Percentiles rank a stretch among this genome's conserved stretches.
These are phyloP conservation scores for Nudaria mundana DNA, from an alignment of 2,888 invertebrate genomes.

Conservation along the genomic window DNA sequence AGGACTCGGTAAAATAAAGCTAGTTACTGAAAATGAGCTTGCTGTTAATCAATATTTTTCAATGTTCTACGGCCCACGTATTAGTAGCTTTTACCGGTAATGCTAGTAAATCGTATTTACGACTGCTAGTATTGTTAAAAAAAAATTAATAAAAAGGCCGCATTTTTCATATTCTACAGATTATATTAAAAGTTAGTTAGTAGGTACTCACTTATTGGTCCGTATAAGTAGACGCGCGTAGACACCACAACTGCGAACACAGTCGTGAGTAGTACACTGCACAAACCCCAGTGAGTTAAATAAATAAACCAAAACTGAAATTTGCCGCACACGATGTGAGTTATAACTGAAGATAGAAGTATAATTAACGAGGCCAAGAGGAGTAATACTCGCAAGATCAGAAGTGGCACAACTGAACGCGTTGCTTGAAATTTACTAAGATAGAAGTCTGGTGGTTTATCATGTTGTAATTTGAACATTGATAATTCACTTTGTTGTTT, in stretches of 20 bases:
- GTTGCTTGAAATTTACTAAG: slow-evolving; percentile 69
- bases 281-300: slow-evolving; percentile 79
- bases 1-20: too few relatives aligned
- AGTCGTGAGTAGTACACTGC: slow-evolving; percentile 50
- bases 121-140: too few relatives aligned
- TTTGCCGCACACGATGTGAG: slow-evolving; percentile 46
- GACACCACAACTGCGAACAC: slow-evolving; percentile 62
- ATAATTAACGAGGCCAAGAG: slow-evolving; percentile 57
- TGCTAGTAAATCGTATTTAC: too few relatives aligned
- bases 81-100: too few relatives aligned
- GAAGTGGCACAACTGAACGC: slow-evolving; percentile 59
- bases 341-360: slow-evolving; percentile 52
- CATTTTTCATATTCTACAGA: too few relatives aligned
- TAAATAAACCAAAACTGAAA: slow-evolving; percentile 73
- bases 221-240: slow-evolving; percentile 55
- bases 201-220: slow-evolving; percentile 69
- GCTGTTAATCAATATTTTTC: too few relatives aligned
- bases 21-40: too few relatives aligned
- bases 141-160: too few relatives aligned
- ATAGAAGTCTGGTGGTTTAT: slow-evolving; percentile 61
- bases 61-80: too few relatives aligned
- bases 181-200: too few relatives aligned
- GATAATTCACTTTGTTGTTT: slow-evolving; percentile 51
- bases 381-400: slow-evolving; percentile 59
- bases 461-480: slow-evolving; percentile 59